Evolutionary conservation across 2,797 vertebrate species (phyloP), one percentile per base, ranked within the genome.

Genomic region (Micropoecilia bifurca): DNA sequence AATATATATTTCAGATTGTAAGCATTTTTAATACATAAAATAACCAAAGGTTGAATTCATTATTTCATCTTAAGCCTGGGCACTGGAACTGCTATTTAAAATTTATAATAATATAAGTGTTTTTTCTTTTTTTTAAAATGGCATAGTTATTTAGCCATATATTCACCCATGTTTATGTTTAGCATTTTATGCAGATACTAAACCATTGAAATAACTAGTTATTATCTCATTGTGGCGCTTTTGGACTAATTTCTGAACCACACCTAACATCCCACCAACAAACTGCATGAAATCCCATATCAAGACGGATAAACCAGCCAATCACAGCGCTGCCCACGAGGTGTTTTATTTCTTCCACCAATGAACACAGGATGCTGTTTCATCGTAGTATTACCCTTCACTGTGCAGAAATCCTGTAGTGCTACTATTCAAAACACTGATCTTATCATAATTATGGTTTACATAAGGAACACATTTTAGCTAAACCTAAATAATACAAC

Each of bases 261-360:
- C 91, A 90, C 85, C 90, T 91, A 83, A 80, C 83, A 88, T 84
- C 79, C 82, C 74, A 78, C 39, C 77, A 46, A 43, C 77, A n/a
- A 57, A 78, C 72, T 84, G 80, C 53, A 79, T 83, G 85, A 86
- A 71, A 36, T 48, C 75, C 76, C 3, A 41, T 79, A 45, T 83
- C 78, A 83, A 61, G 79, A 81, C 88, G 83, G 76, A 22, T 55
- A 0, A 50, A 80, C 10, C 45, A 83, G 53, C 91, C 83, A 91
- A 90, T 89, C 71, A 72, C 18, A 39, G 20, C 8, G 57, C 59
- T n/a, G 46, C 48, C 53, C 13, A 47, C n/a, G 48, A 76, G 72
- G 7, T 9, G 61, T 13, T 57, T 9, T 8, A 55, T 55, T 83
- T 30, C 12, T 25, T 63, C 75, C 71, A 90, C 92, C 89, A 90